A percentile compares a stretch with the other conserved stretches of the same genome.
Evolutionary conservation across 2,113 vertebrate genomes (phyloP).

Genomic region (Rhea pennata): DNA sequence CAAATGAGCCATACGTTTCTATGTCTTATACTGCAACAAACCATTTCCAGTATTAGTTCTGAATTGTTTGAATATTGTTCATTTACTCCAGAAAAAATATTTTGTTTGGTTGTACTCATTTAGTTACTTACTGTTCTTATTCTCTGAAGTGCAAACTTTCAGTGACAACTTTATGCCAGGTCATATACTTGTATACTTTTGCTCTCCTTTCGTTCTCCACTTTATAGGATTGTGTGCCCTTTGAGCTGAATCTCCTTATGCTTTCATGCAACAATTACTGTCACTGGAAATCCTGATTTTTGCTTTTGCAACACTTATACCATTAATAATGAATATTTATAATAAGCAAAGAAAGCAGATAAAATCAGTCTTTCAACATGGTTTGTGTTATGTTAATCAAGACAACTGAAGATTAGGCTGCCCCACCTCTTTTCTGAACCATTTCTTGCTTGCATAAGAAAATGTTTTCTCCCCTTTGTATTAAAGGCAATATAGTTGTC

Average conservation of each 20-base stretch:
- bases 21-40: not conserved
- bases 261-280: not conserved
- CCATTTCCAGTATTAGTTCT: not conserved
- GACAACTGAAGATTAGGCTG: not conserved
- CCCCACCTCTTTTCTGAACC: not conserved
- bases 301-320: not conserved
- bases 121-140: not conserved
- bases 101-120: not conserved
- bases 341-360: not conserved
- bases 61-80: not conserved
- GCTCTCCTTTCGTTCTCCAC: not conserved
- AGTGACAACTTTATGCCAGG: not conserved
- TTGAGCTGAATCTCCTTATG: not conserved
- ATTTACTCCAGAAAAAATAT: not conserved
- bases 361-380: not conserved
- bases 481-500: constrained; percentile 2
- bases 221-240: not conserved
- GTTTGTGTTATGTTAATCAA: not conserved
- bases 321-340: not conserved
- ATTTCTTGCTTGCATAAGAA: not conserved
- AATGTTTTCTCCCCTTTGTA: not conserved
- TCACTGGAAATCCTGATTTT: not conserved
- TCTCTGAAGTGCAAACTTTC: not conserved
- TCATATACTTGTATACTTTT: not conserved
- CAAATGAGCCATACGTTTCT: not conserved